Percentiles rank a stretch among this genome's conserved stretches.
Evolutionary conservation across 2,797 vertebrate species (phyloP).

Genomic region (Pagetopsis macropterus): DNA sequence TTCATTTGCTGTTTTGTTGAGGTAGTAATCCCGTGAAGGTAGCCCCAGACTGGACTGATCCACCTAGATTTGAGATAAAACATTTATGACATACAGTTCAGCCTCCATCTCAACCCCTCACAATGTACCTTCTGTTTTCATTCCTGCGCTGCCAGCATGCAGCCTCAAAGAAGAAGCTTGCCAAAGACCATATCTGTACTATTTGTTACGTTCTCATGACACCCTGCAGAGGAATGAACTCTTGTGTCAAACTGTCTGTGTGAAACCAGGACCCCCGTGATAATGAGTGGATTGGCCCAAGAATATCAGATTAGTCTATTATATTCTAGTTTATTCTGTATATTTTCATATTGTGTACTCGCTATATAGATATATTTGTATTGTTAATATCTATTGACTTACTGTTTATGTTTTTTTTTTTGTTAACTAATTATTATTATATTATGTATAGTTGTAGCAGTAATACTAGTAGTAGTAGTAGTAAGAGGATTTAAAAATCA

Average conservation of each 20-base stretch:
- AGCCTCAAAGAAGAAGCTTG: constrained; percentile 12
- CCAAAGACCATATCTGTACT: constrained; percentile 23
- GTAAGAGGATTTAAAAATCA: too few species aligned
- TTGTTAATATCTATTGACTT: too few species aligned
- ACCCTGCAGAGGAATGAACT: constrained; percentile 3
- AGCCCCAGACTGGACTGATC: constrained; percentile 95
- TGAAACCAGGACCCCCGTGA: constrained; percentile 6
- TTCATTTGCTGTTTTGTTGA: constrained; percentile 96
- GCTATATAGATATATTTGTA: too few species aligned
- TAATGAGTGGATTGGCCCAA: background rate
- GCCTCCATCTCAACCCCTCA: constrained; percentile 11
- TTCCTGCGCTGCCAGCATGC: constrained; percentile 14
- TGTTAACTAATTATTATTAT: too few species aligned
- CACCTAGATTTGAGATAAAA: constrained; percentile 80
- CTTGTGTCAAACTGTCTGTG: background rate
- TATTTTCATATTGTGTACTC: too few species aligned
- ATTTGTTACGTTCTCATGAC: constrained; percentile 21
- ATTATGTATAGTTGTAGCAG: too few species aligned
- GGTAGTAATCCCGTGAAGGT: constrained; percentile 95
- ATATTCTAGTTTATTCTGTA: too few species aligned
- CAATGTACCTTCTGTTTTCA: constrained; percentile 43
- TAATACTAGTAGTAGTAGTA: too few species aligned
- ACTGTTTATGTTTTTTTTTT: too few species aligned
- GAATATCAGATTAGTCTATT: constrained; percentile 1
- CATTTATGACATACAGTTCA: constrained; percentile 21